Conservation (phyloP, 2,888 invertebrate species). For the Drosophila lutescens region DNA sequence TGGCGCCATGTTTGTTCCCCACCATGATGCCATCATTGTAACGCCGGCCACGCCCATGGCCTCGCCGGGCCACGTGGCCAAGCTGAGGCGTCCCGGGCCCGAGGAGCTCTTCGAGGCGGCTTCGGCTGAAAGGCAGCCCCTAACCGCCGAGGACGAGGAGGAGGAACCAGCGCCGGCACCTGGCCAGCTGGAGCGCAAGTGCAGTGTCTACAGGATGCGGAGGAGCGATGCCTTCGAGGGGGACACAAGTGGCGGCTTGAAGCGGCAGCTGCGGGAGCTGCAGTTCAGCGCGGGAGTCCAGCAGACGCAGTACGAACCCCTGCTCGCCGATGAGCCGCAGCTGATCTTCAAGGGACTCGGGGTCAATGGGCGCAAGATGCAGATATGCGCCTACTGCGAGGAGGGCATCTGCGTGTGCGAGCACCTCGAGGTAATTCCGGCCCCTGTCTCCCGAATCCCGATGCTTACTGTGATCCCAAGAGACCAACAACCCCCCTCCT, state of each 20-base stretch:
- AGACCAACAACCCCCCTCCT: background rate
- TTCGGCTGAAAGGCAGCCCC: conserved; percentile 73
- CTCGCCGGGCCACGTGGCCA: conserved; percentile 83
- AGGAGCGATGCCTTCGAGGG: conserved; percentile 81
- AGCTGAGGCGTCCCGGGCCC: conserved; percentile 59
- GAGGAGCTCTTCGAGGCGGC: conserved; percentile 64
- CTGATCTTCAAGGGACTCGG: conserved; percentile 82
- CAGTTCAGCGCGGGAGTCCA: conserved; percentile 74
- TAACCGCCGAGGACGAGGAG: conserved; percentile 72
- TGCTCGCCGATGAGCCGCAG: conserved; percentile 82
- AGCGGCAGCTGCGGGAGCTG: conserved; percentile 79
- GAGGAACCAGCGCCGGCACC: conserved; percentile 70
- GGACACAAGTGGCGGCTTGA: conserved; percentile 49
- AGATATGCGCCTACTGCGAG: conserved; percentile 84
- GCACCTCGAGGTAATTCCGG: conserved; percentile 84
- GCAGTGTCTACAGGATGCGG: conserved; percentile 84
- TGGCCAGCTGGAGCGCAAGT: conserved; percentile 83
- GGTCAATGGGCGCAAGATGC: conserved; percentile 81
- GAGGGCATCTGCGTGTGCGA: conserved; percentile 84
- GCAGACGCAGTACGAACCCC: conserved; percentile 81
- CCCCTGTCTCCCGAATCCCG: conserved; percentile 4
- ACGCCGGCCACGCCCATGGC: conserved; percentile 84
- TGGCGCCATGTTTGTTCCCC: conserved; percentile 61
- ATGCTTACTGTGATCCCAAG: background rate
- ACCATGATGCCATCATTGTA: conserved; percentile 83